Percentiles rank a stretch among this genome's conserved stretches.
These are phyloP conservation scores for Hemibagrus guttatus DNA, from an alignment of 2,797 vertebrate genomes.

Conservation along the genomic window DNA sequence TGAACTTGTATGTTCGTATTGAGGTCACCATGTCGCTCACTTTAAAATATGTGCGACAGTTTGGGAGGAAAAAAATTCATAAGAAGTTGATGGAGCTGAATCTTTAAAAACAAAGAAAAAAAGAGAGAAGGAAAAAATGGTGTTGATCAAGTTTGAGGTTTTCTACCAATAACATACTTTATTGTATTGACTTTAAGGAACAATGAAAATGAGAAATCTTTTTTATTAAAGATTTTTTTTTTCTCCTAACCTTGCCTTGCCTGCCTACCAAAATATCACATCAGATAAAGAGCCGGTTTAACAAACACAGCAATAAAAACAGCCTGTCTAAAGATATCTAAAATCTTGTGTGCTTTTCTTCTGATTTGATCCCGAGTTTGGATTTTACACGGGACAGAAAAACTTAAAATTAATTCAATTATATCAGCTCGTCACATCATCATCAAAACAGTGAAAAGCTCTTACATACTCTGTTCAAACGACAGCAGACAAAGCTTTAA, in stretches of 20 bases:
- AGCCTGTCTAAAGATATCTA: not conserved
- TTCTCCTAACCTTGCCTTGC: not conserved
- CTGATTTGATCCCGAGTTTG: not conserved
- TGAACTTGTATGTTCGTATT: not conserved
- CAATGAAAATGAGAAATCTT: not conserved
- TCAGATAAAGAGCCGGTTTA: not conserved
- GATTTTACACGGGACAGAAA: not conserved
- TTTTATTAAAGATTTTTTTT: not conserved
- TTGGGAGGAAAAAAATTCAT: not conserved
- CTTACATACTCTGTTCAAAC: not conserved
- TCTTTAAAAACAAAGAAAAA: not conserved
- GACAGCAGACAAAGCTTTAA: not conserved
- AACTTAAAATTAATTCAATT: not conserved
- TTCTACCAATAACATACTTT: not conserved
- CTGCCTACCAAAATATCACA: not conserved
- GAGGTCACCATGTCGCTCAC: too few species aligned
- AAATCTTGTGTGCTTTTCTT: not conserved
- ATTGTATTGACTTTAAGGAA: not conserved
- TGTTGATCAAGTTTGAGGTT: not conserved
- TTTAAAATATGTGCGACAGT: not conserved
- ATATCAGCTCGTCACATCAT: not conserved
- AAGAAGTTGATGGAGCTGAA: not conserved
- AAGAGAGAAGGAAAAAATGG: not conserved
- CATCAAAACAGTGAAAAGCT: not conserved
- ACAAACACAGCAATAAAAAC: not conserved